Percentiles rank a stretch among this genome's conserved stretches.
phyloP scores from a whole-genome alignment of 2,113 vertebrate species.

The Hypocryptadius cinnamomeus region DNA sequence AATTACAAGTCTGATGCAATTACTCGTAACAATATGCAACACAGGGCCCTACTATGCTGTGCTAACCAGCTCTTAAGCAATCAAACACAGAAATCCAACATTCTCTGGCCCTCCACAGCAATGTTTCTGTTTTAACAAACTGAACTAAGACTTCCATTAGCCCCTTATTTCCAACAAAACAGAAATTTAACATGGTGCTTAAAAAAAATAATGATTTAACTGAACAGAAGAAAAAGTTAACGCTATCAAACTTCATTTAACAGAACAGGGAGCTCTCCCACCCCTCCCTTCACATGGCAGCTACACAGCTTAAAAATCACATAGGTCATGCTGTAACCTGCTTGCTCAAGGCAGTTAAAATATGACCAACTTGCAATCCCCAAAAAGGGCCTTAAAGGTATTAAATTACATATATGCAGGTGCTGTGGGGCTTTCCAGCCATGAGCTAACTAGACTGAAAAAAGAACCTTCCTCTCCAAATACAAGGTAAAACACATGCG shows the following conservation, averaged over 20 bases:
- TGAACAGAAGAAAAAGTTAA: background rate
- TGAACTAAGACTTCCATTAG: background rate
- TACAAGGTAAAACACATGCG: background rate
- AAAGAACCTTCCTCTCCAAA: background rate
- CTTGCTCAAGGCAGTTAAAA: background rate
- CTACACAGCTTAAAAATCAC: background rate
- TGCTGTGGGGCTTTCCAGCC: constrained; percentile 47
- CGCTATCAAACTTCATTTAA: background rate
- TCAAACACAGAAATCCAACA: background rate
- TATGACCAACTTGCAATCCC: background rate
- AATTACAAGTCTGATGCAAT: background rate
- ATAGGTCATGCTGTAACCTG: constrained; percentile 8
- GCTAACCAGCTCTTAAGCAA: background rate
- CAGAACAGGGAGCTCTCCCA: background rate
- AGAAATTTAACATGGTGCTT: background rate
- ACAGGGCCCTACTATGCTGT: background rate
- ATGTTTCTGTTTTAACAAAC: background rate
- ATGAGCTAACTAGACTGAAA: constrained; percentile 16
- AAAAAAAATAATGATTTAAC: background rate
- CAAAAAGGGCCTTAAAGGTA: background rate
- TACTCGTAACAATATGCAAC: background rate
- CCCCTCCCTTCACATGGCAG: background rate
- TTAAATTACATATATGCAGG: constrained; percentile 26
- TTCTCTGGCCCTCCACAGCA: background rate
- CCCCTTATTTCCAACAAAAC: background rate